Percentiles rank a stretch among this genome's conserved stretches.
Evolutionary conservation across 2,113 vertebrate genomes (phyloP).

Genomic region (Myanophis thanlyinensis): DNA sequence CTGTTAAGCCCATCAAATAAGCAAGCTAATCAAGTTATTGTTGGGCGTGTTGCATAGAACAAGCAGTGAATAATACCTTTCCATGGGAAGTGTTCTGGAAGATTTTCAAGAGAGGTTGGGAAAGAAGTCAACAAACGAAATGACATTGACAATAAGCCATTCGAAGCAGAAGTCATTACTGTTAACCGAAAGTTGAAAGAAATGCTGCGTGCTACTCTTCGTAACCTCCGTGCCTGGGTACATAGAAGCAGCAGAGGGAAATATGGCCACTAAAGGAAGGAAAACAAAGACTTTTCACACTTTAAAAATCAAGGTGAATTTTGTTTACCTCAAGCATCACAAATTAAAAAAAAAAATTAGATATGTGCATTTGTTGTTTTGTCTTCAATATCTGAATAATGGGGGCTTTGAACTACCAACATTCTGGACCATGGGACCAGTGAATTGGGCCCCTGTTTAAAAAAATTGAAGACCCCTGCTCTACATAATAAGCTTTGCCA

Average conservation of each 20-base stretch:
- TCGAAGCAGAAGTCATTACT: neutral
- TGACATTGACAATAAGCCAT: neutral
- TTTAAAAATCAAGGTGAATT: neutral
- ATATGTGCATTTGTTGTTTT: neutral
- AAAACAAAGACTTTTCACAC: neutral
- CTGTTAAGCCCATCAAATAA: slow-evolving; percentile 17
- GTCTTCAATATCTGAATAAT: neutral
- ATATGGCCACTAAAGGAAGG: slow-evolving; percentile 10
- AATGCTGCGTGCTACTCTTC: slow-evolving; percentile 6
- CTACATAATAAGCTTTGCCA: neutral
- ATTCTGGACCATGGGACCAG: no score
- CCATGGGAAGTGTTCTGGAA: slow-evolving; percentile 19
- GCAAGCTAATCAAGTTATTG: slow-evolving; percentile 11
- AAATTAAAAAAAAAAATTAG: neutral
- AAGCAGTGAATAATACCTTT: slow-evolving; percentile 19
- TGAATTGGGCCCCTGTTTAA: no score
- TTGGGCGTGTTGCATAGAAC: neutral
- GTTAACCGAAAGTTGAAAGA: neutral
- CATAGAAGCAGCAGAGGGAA: slow-evolving; percentile 4
- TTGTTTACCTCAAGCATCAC: slow-evolving; percentile 1
- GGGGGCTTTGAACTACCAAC: neutral
- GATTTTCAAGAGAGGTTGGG: neutral
- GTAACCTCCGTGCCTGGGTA: neutral
- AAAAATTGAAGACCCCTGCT: no score
- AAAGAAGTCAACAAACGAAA: neutral